Percentiles rank a stretch among this genome's conserved stretches.
phyloP scores from a whole-genome alignment of 2,888 invertebrate species.

The Andrena praecox region DNA sequence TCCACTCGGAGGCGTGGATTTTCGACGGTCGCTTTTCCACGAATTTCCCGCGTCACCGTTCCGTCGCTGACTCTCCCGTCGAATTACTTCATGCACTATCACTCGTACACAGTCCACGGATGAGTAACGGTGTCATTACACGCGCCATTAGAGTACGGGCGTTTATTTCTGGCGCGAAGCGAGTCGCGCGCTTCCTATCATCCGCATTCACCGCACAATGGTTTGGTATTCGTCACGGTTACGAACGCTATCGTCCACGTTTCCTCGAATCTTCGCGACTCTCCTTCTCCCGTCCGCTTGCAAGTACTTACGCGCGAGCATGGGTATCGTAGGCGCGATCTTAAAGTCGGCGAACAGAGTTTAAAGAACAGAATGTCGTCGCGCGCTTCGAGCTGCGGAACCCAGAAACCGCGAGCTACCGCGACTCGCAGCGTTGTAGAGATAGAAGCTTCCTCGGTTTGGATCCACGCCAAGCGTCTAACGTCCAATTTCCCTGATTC shows the following conservation, averaged over 20 bases:
- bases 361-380: background rate
- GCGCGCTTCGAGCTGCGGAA: background rate
- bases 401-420: background rate
- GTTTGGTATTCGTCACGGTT: background rate
- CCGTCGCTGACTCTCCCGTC: background rate
- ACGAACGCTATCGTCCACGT: background rate
- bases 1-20: no score
- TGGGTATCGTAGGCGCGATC: no score
- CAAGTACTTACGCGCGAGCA: background rate
- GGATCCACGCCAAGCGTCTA: background rate
- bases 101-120: conserved; percentile 1
- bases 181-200: conserved; percentile 1
- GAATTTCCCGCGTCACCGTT: conserved; percentile 17
- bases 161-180: conserved; percentile 14
- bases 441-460: background rate
- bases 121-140: conserved; percentile 41
- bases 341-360: no score
- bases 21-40: background rate
- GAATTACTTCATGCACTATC: conserved; percentile 26
- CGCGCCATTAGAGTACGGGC: conserved; percentile 14
- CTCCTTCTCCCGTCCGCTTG: background rate
- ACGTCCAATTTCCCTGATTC: background rate
- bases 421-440: background rate
- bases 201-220: background rate
- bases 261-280: background rate